These are phyloP conservation scores for Monarcha castaneiventris DNA, from an alignment of 2,113 vertebrate genomes.

Conservation along the genomic window DNA sequence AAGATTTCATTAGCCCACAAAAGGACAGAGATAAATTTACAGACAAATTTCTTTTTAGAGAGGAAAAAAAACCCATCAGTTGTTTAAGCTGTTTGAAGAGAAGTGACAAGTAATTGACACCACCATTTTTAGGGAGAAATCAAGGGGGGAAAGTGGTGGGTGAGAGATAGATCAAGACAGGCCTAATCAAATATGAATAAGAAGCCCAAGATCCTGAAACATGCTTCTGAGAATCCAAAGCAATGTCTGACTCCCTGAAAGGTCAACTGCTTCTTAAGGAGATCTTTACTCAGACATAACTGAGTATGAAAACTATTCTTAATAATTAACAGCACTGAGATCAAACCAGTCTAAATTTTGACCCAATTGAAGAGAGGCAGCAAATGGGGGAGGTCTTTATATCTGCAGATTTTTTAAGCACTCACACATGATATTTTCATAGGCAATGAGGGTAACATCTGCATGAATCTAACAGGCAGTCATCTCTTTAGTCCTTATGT, in stretches of 20 bases:
- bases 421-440: background rate
- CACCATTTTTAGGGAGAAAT: background rate
- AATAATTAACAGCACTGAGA: background rate
- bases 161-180: background rate
- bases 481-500: background rate
- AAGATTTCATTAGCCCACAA: background rate
- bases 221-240: background rate
- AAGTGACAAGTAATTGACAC: background rate
- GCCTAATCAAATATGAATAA: background rate
- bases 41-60: background rate
- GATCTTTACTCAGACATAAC: background rate
- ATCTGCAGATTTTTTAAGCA: background rate
- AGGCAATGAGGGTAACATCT: background rate
- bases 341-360: background rate
- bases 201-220: background rate
- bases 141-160: background rate
- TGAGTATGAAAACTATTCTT: background rate
- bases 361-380: background rate
- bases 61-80: accelerated
- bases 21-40: background rate
- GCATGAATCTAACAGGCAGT: background rate
- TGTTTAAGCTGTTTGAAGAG: background rate
- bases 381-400: background rate
- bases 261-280: background rate
- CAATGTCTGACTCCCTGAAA: background rate